Evolutionary conservation across 2,113 vertebrate species (phyloP).

Genomic region (Notarius lentiginosus): DNA sequence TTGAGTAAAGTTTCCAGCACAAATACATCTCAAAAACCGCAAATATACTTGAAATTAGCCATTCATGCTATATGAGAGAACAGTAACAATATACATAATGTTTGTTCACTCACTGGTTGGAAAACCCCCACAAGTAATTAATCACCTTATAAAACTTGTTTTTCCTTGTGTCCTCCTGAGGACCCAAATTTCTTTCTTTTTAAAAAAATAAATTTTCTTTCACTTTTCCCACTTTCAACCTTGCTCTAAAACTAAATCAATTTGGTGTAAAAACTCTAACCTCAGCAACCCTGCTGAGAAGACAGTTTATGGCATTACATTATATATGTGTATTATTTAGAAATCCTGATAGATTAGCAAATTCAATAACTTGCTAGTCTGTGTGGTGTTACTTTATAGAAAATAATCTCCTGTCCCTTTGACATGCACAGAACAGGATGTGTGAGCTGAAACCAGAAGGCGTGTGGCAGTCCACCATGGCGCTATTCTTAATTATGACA

Average conservation of each 20-base stretch:
- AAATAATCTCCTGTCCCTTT: slow-evolving; percentile 20
- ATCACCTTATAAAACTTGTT: background rate
- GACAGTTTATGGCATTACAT: background rate
- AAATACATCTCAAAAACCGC: background rate
- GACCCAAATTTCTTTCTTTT: background rate
- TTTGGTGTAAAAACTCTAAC: background rate
- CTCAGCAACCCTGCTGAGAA: background rate
- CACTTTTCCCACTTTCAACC: background rate
- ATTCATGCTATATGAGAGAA: background rate
- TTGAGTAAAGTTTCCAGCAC: background rate
- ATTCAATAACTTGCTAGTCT: background rate
- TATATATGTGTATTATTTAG: background rate
- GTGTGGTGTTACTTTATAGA: slow-evolving; percentile 22
- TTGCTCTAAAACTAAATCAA: background rate
- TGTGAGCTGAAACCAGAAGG: slow-evolving; percentile 33
- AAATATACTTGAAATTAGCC: background rate
- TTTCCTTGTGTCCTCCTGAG: background rate
- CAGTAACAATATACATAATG: background rate
- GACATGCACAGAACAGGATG: slow-evolving; percentile 44
- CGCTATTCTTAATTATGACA: slow-evolving; percentile 50
- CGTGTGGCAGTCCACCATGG: slow-evolving; percentile 19
- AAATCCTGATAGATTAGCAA: background rate
- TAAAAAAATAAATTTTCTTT: background rate
- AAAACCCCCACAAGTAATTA: background rate
- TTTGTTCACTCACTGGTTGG: background rate